phyloP scores from a whole-genome alignment of 2,113 vertebrate species.

The Rhynchomys soricoides region DNA sequence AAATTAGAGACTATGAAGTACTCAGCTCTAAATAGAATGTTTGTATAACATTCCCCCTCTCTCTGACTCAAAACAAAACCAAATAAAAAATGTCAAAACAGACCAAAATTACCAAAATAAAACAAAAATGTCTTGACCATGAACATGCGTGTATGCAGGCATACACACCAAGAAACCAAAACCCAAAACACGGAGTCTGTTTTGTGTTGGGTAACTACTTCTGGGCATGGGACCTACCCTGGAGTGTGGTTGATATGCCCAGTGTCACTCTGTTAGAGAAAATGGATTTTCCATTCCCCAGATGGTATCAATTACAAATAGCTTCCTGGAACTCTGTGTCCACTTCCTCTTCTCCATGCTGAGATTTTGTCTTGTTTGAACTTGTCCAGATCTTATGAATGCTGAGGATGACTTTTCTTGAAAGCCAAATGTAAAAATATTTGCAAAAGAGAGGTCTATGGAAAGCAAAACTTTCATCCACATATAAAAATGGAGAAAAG shows the following conservation, averaged over 20 bases:
- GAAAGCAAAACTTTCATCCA: slow-evolving; percentile 58
- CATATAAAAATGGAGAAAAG: slow-evolving; percentile 68
- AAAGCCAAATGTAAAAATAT: slow-evolving; percentile 39
- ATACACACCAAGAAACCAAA: background rate
- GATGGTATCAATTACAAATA: background rate
- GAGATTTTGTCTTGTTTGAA: background rate
- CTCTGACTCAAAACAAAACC: background rate
- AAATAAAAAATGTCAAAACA: background rate
- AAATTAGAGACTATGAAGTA: background rate
- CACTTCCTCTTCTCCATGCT: background rate
- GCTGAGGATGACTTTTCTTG: background rate
- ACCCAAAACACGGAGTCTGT: background rate
- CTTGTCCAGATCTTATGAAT: background rate
- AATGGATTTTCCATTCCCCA: background rate
- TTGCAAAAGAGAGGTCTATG: slow-evolving; percentile 31
- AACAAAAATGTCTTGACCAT: background rate
- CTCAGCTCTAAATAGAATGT: background rate
- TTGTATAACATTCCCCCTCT: background rate
- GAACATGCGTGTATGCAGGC: fast-evolving
- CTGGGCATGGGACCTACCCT: background rate
- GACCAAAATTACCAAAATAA: background rate
- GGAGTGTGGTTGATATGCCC: background rate
- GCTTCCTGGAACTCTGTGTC: background rate
- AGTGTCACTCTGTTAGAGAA: background rate
- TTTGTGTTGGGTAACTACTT: background rate